phyloP scores from a whole-genome alignment of 2,888 invertebrate species.

The Tenthredo scrophulariae region DNA sequence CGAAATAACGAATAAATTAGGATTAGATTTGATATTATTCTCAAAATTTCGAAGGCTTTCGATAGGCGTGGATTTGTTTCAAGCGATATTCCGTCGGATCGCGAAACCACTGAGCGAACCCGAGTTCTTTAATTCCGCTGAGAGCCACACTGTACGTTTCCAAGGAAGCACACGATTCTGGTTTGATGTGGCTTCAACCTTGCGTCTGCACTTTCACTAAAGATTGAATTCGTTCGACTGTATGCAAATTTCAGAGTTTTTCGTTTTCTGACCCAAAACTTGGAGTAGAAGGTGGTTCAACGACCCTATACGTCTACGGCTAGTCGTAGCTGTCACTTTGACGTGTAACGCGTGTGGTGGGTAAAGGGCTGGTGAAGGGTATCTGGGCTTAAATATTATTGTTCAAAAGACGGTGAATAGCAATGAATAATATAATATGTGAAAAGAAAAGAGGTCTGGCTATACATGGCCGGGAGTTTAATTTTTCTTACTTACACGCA shows the following conservation, averaged over 20 bases:
- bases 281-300: not conserved
- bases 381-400: not conserved
- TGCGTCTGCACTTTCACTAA: not conserved
- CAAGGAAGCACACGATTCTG: no score
- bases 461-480: not conserved
- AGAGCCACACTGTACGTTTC: not conserved
- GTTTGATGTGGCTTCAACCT: not conserved
- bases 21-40: no score
- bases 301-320: not conserved
- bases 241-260: not conserved
- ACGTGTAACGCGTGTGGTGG: not conserved
- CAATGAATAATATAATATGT: constrained; percentile 1
- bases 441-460: not conserved
- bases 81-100: not conserved
- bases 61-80: not conserved
- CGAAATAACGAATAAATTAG: no score
- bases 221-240: not conserved
- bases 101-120: not conserved
- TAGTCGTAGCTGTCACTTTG: not conserved
- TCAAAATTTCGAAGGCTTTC: not conserved
- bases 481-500: constrained; percentile 42
- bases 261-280: not conserved
- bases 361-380: not conserved
- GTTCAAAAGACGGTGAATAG: not conserved
- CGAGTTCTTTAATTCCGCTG: not conserved